phyloP scores from a whole-genome alignment of 2,888 invertebrate genomes.

The Galerucella pusilla region DNA sequence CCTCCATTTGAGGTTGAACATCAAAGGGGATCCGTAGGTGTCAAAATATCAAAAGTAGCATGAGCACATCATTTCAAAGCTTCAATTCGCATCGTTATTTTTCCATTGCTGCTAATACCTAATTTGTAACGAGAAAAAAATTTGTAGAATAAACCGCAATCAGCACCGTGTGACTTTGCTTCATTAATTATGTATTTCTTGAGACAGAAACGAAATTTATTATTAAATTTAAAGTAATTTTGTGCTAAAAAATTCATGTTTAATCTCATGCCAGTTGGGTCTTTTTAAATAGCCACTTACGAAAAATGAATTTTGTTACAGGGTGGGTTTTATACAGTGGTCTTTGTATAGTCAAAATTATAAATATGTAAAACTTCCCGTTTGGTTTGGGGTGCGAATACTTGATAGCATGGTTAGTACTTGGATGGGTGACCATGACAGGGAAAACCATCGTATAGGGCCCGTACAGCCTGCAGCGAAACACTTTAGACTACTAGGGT shows the following conservation, averaged over 20 bases:
- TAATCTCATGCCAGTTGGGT: too few relatives aligned
- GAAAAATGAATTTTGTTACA: too few relatives aligned
- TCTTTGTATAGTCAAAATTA: too few relatives aligned
- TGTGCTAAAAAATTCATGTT: neutral
- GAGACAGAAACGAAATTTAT: neutral
- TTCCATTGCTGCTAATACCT: neutral
- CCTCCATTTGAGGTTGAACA: neutral
- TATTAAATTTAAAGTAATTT: neutral
- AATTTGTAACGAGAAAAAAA: neutral
- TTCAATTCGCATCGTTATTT: neutral
- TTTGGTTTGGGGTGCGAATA: too few relatives aligned
- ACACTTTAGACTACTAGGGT: too few relatives aligned
- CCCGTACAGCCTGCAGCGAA: too few relatives aligned
- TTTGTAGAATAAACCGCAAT: neutral
- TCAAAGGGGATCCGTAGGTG: constrained; percentile 1
- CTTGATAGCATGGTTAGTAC: too few relatives aligned
- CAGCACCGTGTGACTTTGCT: neutral
- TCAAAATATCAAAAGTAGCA: constrained; percentile 7
- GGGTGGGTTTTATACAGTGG: too few relatives aligned
- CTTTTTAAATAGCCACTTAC: too few relatives aligned
- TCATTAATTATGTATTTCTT: constrained; percentile 6
- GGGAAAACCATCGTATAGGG: too few relatives aligned
- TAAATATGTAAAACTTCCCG: too few relatives aligned
- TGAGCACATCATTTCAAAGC: neutral
- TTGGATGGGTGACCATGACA: too few relatives aligned